These are phyloP conservation scores for Drosophila rubida DNA, from an alignment of 2,888 invertebrate species.

Conservation along the genomic window DNA sequence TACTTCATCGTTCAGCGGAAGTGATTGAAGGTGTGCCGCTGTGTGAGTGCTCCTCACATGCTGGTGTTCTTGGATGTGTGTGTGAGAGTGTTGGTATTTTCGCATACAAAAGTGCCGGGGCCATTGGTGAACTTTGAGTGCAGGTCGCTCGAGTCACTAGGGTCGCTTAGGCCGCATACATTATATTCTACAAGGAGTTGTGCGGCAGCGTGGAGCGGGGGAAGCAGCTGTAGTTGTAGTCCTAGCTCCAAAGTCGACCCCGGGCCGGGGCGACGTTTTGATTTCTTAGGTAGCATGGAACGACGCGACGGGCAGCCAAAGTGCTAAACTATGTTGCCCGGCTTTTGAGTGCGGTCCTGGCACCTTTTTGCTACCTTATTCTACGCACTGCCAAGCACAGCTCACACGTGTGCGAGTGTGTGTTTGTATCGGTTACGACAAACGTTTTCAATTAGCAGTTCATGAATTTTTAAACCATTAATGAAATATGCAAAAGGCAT, in stretches of 20 bases:
- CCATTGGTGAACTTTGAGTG: constrained; percentile 75
- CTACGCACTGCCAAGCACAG: constrained; percentile 56
- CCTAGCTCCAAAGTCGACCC: constrained; percentile 10
- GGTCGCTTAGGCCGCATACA: constrained; percentile 53
- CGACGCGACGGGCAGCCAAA: constrained; percentile 62
- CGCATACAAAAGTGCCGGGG: constrained; percentile 65
- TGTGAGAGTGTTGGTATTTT: constrained; percentile 59
- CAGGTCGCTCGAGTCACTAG: constrained; percentile 63
- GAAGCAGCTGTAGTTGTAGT: constrained; percentile 6
- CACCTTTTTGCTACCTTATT: constrained; percentile 69
- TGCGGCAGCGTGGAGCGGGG: constrained; percentile 34
- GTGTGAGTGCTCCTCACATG: constrained; percentile 33
- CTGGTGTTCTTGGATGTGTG: constrained; percentile 4
- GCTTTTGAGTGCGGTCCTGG: constrained; percentile 74
- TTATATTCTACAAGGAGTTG: not conserved
- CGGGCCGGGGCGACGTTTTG: constrained; percentile 50
- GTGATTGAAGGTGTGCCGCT: constrained; percentile 82
- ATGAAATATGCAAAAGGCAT: constrained; percentile 77
- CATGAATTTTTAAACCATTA: constrained; percentile 82
- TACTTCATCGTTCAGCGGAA: constrained; percentile 84
- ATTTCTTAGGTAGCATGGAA: constrained; percentile 57
- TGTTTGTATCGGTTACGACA: constrained; percentile 70
- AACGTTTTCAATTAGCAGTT: constrained; percentile 84
- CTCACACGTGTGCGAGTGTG: constrained; percentile 14
- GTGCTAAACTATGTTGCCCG: constrained; percentile 83